These are phyloP conservation scores for Ylistrum balloti DNA, from an alignment of 1,140 invertebrate genomes.

Conservation along the genomic window DNA sequence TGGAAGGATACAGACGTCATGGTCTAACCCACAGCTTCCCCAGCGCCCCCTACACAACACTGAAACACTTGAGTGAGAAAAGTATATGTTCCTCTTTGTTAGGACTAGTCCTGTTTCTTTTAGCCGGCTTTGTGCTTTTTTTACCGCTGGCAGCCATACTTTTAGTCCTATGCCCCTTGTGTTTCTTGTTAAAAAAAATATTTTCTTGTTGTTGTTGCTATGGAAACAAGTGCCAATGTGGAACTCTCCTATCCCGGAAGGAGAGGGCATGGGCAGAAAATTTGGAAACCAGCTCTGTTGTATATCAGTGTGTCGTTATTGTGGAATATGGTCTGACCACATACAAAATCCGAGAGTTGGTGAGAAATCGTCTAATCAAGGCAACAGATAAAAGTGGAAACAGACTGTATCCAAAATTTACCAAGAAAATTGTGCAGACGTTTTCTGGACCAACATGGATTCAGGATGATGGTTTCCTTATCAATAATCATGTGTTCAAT, in stretches of 20 bases:
- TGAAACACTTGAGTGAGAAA: conserved; percentile 48
- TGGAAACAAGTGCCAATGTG: conserved; percentile 58
- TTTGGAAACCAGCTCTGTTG: conserved; percentile 70
- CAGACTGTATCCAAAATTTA: conserved; percentile 83
- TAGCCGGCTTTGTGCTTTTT: conserved; percentile 55
- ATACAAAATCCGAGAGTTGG: conserved; percentile 82
- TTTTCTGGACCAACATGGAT: conserved; percentile 84
- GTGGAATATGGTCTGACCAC: conserved; percentile 83
- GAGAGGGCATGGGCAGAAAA: conserved; percentile 47
- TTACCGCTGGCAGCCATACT: conserved; percentile 54
- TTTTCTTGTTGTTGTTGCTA: conserved; percentile 64
- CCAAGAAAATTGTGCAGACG: conserved; percentile 73
- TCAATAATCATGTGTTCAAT: conserved; percentile 84
- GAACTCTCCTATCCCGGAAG: conserved; percentile 51
- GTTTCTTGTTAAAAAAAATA: conserved; percentile 56
- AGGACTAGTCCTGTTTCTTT: conserved; percentile 41
- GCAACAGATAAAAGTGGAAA: conserved; percentile 80
- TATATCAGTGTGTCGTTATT: conserved; percentile 84
- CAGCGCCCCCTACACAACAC: conserved; percentile 50
- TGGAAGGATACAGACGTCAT: conserved; percentile 57
- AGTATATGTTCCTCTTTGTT: conserved; percentile 49
- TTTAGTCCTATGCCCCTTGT: conserved; percentile 53
- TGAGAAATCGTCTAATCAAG: conserved; percentile 82
- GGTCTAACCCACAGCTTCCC: conserved; percentile 62
- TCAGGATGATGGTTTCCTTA: conserved; percentile 83